A percentile compares a stretch with the other conserved stretches of the same genome.
These are phyloP conservation scores for Ophraella communa DNA, from an alignment of 2,888 invertebrate species.

Conservation along the genomic window DNA sequence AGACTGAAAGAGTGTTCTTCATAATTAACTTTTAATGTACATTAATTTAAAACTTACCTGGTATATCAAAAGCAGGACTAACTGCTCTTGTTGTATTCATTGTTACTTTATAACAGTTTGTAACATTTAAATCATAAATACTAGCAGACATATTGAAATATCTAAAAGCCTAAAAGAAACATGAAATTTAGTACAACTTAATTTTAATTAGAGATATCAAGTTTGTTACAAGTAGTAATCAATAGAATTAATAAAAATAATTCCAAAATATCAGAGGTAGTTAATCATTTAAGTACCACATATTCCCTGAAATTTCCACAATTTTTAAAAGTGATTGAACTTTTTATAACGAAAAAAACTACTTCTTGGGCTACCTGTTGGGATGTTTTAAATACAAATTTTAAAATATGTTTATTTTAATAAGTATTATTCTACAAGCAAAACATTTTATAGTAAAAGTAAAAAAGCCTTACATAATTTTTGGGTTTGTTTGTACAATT, in stretches of 20 bases:
- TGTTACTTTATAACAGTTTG: slow-evolving; percentile 74
- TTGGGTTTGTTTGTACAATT: slow-evolving; percentile 60
- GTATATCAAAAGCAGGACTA: slow-evolving; percentile 82
- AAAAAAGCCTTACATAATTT: slow-evolving; percentile 52
- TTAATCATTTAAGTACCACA: too few relatives aligned
- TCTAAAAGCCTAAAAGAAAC: slow-evolving; percentile 51
- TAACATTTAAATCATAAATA: slow-evolving; percentile 63
- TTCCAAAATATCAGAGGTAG: too few relatives aligned
- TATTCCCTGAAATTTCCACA: too few relatives aligned
- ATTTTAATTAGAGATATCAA: neutral
- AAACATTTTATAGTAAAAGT: neutral
- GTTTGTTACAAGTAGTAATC: too few relatives aligned
- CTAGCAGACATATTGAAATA: slow-evolving; percentile 69
- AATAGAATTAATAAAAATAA: too few relatives aligned
- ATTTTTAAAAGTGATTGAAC: too few relatives aligned
- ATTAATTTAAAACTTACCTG: too few relatives aligned
- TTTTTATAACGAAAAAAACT: too few relatives aligned
- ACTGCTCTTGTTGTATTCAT: slow-evolving; percentile 77
- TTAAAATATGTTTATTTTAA: neutral
- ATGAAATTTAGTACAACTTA: neutral
- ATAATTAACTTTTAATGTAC: too few relatives aligned
- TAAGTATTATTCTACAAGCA: neutral
- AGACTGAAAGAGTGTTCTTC: too few relatives aligned
- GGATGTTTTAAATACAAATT: too few relatives aligned
- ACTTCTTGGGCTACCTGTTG: too few relatives aligned